Evolutionary conservation across 2,113 vertebrate genomes (phyloP).

Genomic region (Lepus timidus): DNA sequence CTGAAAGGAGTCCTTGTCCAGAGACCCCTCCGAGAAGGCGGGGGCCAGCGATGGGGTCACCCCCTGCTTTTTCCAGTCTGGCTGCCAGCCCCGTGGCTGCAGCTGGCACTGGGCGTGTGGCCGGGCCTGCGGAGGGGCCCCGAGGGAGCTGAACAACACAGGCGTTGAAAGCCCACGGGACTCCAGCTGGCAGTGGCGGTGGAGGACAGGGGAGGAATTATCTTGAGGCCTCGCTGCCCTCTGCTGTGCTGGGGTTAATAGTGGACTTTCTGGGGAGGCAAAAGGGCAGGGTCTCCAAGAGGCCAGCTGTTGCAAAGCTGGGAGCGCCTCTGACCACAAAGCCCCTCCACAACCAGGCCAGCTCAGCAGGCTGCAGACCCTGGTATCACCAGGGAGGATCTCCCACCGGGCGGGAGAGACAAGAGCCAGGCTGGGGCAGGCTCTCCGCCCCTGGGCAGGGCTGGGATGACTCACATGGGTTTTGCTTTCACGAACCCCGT

Average conservation of each 20-base stretch:
- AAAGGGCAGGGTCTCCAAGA: neutral
- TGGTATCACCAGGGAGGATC: accelerated
- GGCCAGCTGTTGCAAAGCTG: neutral
- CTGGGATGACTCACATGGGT: neutral
- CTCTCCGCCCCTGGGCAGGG: neutral
- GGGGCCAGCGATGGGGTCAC: neutral
- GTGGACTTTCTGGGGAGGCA: neutral
- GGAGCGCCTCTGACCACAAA: neutral
- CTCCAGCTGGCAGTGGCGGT: accelerated
- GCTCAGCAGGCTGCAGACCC: neutral
- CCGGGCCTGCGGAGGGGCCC: neutral
- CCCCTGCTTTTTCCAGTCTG: slow-evolving; percentile 37
- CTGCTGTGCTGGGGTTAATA: neutral
- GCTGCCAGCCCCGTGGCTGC: slow-evolving; percentile 18
- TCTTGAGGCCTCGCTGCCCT: neutral
- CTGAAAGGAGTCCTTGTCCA: slow-evolving; percentile 70
- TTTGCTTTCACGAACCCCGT: neutral
- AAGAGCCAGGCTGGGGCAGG: neutral
- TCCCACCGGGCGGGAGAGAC: neutral
- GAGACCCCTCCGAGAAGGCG: neutral
- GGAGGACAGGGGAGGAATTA: neutral
- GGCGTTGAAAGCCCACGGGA: neutral
- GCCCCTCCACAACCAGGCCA: neutral
- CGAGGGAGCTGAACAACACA: neutral
- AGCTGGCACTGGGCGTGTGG: neutral